Evolutionary conservation across 2,797 vertebrate species (phyloP).

Genomic region (Neomorphus geoffroyi): DNA sequence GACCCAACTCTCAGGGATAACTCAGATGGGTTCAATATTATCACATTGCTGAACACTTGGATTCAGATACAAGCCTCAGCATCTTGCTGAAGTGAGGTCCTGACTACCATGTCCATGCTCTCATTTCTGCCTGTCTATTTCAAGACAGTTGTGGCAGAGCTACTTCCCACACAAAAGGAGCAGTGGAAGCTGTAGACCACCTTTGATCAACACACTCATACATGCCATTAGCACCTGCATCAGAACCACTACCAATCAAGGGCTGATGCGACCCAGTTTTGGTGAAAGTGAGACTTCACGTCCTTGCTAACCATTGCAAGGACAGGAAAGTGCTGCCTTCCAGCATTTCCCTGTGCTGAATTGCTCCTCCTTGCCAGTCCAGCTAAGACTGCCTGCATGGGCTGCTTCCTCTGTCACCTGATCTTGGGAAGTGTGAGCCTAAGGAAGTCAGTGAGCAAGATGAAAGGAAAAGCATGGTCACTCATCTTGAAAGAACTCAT

Average conservation of each 20-base stretch:
- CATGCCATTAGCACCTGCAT: neutral
- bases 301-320: neutral
- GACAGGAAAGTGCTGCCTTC: neutral
- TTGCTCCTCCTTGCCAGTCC: neutral
- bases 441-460: constrained; percentile 54
- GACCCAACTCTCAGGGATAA: neutral
- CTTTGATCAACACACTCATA: neutral
- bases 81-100: neutral
- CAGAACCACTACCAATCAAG: neutral
- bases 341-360: neutral
- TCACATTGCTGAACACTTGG: neutral
- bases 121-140: neutral
- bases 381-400: neutral
- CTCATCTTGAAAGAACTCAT: constrained; percentile 63
- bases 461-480: constrained; percentile 57
- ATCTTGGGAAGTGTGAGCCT: neutral
- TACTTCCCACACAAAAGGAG: neutral
- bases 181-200: neutral
- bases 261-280: neutral
- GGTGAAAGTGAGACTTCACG: neutral
- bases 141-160: accelerated
- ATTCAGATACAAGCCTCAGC: neutral
- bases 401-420: constrained; percentile 11
- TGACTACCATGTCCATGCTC: neutral
- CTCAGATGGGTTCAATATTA: neutral